Conservation (phyloP, 2,888 invertebrate species). For the Polydrusus pterygomalis region DNA sequence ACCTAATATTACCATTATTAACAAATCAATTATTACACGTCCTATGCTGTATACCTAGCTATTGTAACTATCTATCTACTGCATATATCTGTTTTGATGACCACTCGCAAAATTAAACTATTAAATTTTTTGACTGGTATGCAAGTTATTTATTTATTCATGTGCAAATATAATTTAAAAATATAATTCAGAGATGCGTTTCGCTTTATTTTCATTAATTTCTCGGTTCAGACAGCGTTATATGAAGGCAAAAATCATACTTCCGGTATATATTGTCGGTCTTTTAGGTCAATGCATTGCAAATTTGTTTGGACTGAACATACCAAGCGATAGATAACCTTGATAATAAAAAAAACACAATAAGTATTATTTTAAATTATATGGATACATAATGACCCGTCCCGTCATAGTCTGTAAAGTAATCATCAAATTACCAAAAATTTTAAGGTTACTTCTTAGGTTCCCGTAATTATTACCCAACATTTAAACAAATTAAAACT, state of each 20-base stretch:
- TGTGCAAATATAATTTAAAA: not conserved
- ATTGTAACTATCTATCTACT: too few relatives aligned
- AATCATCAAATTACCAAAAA: conserved; percentile 38
- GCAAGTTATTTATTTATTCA: too few relatives aligned
- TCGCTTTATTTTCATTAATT: conserved; percentile 12
- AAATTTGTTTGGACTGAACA: conserved; percentile 33
- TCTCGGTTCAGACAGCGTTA: conserved; percentile 10
- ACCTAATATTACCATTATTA: too few relatives aligned
- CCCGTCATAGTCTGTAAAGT: conserved; percentile 33
- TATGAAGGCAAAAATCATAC: conserved; percentile 21
- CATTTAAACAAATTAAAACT: conserved; percentile 24
- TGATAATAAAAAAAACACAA: conserved; percentile 33
- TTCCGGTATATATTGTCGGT: conserved; percentile 39
- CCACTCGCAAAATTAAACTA: too few relatives aligned
- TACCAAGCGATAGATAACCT: conserved; percentile 35
- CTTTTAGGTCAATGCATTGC: conserved; percentile 44
- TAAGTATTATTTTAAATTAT: conserved; percentile 37
- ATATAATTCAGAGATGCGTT: conserved; percentile 1
- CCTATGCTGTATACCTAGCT: too few relatives aligned
- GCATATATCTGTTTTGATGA: too few relatives aligned
- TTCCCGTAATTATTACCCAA: conserved; percentile 4
- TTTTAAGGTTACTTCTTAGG: conserved; percentile 15
- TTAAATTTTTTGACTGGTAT: too few relatives aligned
- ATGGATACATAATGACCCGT: conserved; percentile 29
- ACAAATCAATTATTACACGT: too few relatives aligned